Base-by-base conservation (phyloP, 2,797 vertebrate genomes). In the Coracias cyanogaster region DNA sequence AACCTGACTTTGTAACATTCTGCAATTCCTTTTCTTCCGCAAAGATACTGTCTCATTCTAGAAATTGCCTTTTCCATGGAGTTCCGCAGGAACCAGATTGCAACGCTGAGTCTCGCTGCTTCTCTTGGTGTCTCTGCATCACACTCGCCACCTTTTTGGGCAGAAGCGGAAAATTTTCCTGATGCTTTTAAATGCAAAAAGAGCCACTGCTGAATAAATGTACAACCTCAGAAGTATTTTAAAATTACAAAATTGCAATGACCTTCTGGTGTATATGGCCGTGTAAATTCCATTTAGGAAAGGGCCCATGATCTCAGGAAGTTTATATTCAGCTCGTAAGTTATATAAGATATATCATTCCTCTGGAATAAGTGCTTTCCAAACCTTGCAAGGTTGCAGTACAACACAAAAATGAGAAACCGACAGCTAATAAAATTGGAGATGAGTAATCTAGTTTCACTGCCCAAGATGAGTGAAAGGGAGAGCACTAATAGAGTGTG, bases 361-460 rank as follows among this genome's bases (percentile, higher is more conserved):
- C 65, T 21, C 37, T 54, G 74, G 48, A 93, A 33, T 57, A 91
- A 86, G 71, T 21, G 45, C 88, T 86, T 89, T 60, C 60, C 93
- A 82, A 96, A 89, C 43, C 78, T 71, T 41, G 45, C 71, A 92
- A 82, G 60, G 37, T 55, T 54, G 11, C 67, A n/a, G 48, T 19
- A 72, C 73, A 57, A 70, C 62, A 61, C 29, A 71, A 89, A 94
- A 96, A 84, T 82, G 91, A 92, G 77, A 91, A 95, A 71, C 10
- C 0, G 19, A 52, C 73, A 91, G 81, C 81, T 95, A 95, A 96
- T 93, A 79, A 95, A 95, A 95, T 0, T 57, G 71, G n/a, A 74
- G 78, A 73, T 95, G 90, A 96, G 80, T 87, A 96, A 94, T 95
- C 64, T 31, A 20, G 90, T 92, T 90, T 67, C 60, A 49, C 43